A percentile compares a stretch with the other conserved stretches of the same genome.
These are phyloP conservation scores for Salvelinus sp. DNA, from an alignment of 2,113 vertebrate genomes.

Conservation along the genomic window DNA sequence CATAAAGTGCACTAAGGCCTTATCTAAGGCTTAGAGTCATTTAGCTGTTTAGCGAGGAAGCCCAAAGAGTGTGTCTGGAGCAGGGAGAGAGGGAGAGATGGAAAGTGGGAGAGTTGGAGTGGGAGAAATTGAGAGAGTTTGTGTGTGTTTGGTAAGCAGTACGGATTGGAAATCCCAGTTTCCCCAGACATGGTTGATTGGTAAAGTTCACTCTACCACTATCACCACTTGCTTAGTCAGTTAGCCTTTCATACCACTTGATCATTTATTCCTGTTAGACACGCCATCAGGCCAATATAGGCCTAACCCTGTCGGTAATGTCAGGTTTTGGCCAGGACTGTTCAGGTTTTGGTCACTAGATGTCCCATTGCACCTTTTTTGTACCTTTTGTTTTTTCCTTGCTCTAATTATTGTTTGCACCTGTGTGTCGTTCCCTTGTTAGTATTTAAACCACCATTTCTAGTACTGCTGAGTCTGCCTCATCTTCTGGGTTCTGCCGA, in stretches of 20 bases:
- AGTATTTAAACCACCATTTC: no score
- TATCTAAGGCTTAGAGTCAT: slow-evolving; percentile 22
- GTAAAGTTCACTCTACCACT: background rate
- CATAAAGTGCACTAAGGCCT: slow-evolving; percentile 50
- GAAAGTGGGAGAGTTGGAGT: background rate
- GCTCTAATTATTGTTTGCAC: no score
- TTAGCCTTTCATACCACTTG: background rate
- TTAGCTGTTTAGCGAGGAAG: slow-evolving; percentile 8
- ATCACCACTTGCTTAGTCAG: slow-evolving; percentile 5
- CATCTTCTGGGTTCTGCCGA: no score
- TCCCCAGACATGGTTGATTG: slow-evolving; percentile 28
- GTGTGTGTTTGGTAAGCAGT: no score
- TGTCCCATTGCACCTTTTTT: no score
- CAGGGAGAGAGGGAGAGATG: background rate
- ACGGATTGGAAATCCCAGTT: slow-evolving; percentile 10
- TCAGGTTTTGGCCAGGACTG: no score
- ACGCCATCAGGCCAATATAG: background rate
- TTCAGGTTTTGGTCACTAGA: no score
- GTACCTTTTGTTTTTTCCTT: no score
- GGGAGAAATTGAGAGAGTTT: background rate
- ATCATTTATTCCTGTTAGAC: background rate
- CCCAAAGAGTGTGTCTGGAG: no score
- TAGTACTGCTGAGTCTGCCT: no score
- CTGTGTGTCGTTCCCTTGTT: no score
- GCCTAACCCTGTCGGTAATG: no score